Base-by-base conservation (phyloP, 37 sponge, comb jelly and placozoan species). In the Aphrocallistes beatrix region DNA sequence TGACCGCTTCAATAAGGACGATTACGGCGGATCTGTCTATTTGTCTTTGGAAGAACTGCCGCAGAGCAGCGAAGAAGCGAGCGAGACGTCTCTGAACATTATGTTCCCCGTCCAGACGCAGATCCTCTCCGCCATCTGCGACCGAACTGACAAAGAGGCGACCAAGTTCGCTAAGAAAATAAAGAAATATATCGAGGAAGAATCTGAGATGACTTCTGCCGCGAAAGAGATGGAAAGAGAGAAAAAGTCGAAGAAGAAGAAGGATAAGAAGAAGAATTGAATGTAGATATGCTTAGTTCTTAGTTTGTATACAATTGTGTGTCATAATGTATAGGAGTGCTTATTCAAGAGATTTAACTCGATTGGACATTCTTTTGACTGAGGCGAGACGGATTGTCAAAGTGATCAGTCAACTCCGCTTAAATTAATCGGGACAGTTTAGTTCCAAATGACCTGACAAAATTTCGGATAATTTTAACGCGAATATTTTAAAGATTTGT, bases 81-180 rank as follows among this genome's bases (percentile, higher is more conserved):
- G 6, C 10, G 75, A 60, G 8, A 60, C 21, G 10, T 25, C 75
- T 32, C 34, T 60, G 21, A 60, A 60, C 34, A 3, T 60, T 19
- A 60, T 60, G 75, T 60, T 60, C n/a, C 75, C 75, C n/a, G n/a
- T 60, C 34, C 75, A 60, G 10, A 60, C 75, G n/a, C 75, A 60
- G n/a, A 60, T 60, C 8, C n/a, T 60, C 3, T 19, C 3, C 34
- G 75, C 75, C 32, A 21, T 60, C n/a, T 19, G 3, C n/a, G 75
- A 60, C n/a, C 75, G 75, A 25, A 32, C 75, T 60, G 75, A 60
- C n/a, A 60, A 60, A 60, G 75, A 60, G 8, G 75, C 75, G 75
- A 60, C 28, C 75, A 60, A 60, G 21, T 60, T 60, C 75, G 10
- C 75, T 6, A 60, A 60, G 21, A 60, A 60, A 60, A 60, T 60